Percentiles rank a stretch among this genome's conserved stretches.
These are phyloP conservation scores for Leptatherina wallacei DNA, from an alignment of 2,797 vertebrate genomes.

Conservation along the genomic window DNA sequence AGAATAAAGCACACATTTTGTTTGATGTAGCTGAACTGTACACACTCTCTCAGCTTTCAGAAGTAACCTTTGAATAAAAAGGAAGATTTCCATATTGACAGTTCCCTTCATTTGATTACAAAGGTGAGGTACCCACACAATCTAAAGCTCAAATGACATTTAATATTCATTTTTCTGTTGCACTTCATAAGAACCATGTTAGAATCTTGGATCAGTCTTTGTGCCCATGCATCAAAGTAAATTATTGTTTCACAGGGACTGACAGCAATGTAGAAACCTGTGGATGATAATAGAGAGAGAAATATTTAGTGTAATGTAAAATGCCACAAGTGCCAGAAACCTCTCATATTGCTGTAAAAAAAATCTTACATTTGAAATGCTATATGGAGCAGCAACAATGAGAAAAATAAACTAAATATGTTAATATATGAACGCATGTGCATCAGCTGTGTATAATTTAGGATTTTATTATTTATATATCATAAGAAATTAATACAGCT, in stretches of 20 bases:
- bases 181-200: conserved; percentile 9
- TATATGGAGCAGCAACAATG: conserved; percentile 6
- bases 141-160: conserved; percentile 41
- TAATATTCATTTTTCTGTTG: conserved; percentile 45
- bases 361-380: conserved; percentile 34
- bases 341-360: conserved; percentile 8
- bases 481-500: conserved; percentile 26
- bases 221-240: conserved; percentile 50
- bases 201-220: conserved; percentile 50
- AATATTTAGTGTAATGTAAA: conserved; percentile 30
- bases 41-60: conserved; percentile 6
- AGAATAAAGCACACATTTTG: not conserved
- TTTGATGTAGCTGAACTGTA: conserved; percentile 34
- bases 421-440: not conserved
- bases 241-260: conserved; percentile 42
- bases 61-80: conserved; percentile 28
- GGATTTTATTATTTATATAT: conserved; percentile 38
- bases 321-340: conserved; percentile 34
- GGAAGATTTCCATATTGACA: conserved; percentile 23
- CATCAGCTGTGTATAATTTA: conserved; percentile 3
- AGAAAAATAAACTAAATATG: conserved; percentile 11
- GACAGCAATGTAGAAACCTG: conserved; percentile 33
- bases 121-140: conserved; percentile 22
- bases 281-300: conserved; percentile 46
- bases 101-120: conserved; percentile 30